A percentile compares a stretch with the other conserved stretches of the same genome.
Evolutionary conservation across 2,113 vertebrate genomes (phyloP).

Genomic region (Stigmatopora nigra): DNA sequence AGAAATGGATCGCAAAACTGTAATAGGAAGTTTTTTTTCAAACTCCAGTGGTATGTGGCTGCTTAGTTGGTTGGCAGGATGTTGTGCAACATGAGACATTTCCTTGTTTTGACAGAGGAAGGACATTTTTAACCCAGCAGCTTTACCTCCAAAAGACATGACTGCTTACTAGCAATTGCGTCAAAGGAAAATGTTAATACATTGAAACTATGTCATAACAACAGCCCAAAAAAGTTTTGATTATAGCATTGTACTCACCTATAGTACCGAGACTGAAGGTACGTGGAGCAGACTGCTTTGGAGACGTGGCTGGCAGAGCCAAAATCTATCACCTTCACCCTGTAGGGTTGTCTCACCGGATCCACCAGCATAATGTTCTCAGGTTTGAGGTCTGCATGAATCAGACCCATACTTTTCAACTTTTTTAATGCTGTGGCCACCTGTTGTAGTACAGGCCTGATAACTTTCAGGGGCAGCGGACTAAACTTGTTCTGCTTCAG

Average conservation of each 20-base stretch:
- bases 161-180: not conserved
- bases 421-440: slow-evolving; percentile 97
- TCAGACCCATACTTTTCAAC: slow-evolving; percentile 95
- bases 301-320: slow-evolving; percentile 98
- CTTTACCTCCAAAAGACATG: slow-evolving; percentile 11
- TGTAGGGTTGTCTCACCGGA: slow-evolving; percentile 92
- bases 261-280: slow-evolving; percentile 98
- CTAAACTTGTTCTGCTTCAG: slow-evolving; percentile 99
- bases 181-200: not conserved
- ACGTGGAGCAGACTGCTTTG: slow-evolving; percentile 98
- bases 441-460: slow-evolving; percentile 95
- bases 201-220: not conserved
- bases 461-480: slow-evolving; percentile 94
- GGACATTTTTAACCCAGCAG: slow-evolving; percentile 17
- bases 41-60: slow-evolving; percentile 38
- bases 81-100: slow-evolving; percentile 52
- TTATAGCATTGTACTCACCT: slow-evolving; percentile 74
- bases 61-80: slow-evolving; percentile 55
- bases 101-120: slow-evolving; percentile 49
- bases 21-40: slow-evolving; percentile 33
- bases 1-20: slow-evolving; percentile 13
- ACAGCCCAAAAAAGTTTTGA: not conserved
- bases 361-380: slow-evolving; percentile 99
- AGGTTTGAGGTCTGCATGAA: slow-evolving; percentile 98
- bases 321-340: slow-evolving; percentile 98